Conservation (phyloP, 1,140 invertebrate genomes). For the Rhagoletis pomonella region DNA sequence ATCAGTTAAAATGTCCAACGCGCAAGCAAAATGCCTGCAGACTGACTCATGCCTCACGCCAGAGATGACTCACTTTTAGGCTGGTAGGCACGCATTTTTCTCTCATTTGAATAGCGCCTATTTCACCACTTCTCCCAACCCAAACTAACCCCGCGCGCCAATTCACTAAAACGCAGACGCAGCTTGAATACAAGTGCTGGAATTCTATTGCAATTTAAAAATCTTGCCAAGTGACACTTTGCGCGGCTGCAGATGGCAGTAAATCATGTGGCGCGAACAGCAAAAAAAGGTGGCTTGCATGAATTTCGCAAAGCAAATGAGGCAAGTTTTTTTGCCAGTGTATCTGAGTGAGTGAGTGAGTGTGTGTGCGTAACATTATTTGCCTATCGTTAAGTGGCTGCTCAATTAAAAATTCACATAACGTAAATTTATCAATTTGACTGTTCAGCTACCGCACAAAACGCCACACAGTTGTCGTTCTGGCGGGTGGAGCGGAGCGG, state of each 20-base stretch:
- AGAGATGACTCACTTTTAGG: constrained; percentile 2
- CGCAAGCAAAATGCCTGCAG: not conserved
- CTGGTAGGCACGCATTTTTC: not conserved
- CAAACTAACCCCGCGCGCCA: not conserved
- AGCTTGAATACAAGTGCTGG: not conserved
- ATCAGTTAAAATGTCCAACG: not conserved
- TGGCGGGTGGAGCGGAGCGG: not conserved
- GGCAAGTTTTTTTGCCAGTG: not conserved
- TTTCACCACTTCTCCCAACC: not conserved
- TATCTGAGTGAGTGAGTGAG: not conserved
- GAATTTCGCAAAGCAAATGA: not conserved
- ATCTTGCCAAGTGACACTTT: constrained; percentile 13
- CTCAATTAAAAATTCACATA: constrained; percentile 52
- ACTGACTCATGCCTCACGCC: not conserved
- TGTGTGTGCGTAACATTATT: not conserved
- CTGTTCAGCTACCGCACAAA: constrained; percentile 42
- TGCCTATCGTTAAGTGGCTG: constrained; percentile 33
- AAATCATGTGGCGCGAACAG: constrained; percentile 28
- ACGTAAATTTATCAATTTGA: constrained; percentile 53
- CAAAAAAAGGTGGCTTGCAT: not conserved
- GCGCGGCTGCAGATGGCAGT: constrained; percentile 19
- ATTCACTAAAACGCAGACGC: not conserved
- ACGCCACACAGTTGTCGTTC: not conserved
- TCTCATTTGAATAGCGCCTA: not conserved
- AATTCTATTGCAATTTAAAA: constrained; percentile 32